phyloP scores from a whole-genome alignment of 2,888 invertebrate species.

The Epinotia brunnichana region DNA sequence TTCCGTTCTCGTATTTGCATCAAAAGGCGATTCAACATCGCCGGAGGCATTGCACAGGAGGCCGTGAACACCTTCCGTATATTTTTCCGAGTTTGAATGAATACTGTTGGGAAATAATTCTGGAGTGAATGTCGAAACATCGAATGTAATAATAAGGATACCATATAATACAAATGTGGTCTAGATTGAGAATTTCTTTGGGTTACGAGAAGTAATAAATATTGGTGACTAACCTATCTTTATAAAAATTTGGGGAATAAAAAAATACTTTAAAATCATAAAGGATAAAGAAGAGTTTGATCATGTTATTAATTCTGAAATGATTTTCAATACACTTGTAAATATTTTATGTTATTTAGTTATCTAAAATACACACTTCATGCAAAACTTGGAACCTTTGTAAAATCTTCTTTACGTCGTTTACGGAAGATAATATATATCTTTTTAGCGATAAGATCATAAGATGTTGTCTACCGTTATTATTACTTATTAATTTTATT shows the following conservation, averaged over 20 bases:
- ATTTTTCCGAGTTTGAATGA: not conserved
- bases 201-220: not conserved
- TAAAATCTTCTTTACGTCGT: not conserved
- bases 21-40: constrained; percentile 6
- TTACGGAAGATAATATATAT: too few relatives aligned
- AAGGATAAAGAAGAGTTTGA: too few relatives aligned
- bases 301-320: not conserved
- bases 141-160: not conserved
- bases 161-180: not conserved
- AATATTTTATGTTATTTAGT: too few relatives aligned
- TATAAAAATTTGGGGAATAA: too few relatives aligned
- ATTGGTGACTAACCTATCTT: not conserved
- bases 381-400: not conserved
- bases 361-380: too few relatives aligned
- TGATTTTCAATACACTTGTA: not conserved
- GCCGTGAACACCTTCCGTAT: not conserved
- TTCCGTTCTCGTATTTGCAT: not conserved
- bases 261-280: too few relatives aligned
- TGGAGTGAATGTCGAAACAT: not conserved
- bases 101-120: constrained; percentile 6
- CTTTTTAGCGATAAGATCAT: too few relatives aligned
- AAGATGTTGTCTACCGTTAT: too few relatives aligned
- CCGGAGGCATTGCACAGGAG: constrained; percentile 5
- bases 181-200: not conserved
- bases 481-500: too few relatives aligned